Percentiles rank a stretch among this genome's conserved stretches.
Evolutionary conservation across 2,797 vertebrate genomes (phyloP).

Genomic region (Threskiornis aethiopicus): DNA sequence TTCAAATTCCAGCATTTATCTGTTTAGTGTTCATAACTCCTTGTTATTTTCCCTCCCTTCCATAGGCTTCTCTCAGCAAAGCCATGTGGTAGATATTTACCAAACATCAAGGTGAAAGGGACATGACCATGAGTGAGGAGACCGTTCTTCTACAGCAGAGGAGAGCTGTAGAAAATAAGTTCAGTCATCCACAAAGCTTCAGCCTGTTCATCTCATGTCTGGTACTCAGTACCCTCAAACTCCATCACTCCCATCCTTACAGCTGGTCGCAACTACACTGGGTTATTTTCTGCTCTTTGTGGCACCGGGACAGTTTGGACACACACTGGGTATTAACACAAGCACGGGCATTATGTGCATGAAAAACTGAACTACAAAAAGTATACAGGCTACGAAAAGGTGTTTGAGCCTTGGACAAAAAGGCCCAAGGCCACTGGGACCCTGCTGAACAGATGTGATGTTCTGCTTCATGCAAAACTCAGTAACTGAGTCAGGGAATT

Average conservation of each 20-base stretch:
- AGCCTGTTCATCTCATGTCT: background rate
- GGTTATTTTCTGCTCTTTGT: background rate
- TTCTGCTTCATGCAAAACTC: background rate
- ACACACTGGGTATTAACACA: background rate
- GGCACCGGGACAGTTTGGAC: background rate
- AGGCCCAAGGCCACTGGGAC: background rate
- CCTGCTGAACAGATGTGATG: background rate
- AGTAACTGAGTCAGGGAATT: background rate
- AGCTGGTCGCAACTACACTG: background rate
- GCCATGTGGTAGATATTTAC: background rate
- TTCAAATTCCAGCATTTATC: background rate
- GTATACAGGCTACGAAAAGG: background rate
- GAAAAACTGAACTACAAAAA: background rate
- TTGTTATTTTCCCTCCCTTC: background rate
- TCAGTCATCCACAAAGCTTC: background rate
- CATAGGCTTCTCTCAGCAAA: background rate
- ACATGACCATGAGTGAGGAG: background rate
- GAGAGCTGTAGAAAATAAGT: background rate
- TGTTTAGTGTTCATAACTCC: background rate
- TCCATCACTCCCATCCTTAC: background rate
- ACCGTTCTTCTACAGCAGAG: background rate
- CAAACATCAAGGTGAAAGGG: background rate
- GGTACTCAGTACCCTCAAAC: fast-evolving
- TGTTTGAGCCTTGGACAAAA: background rate
- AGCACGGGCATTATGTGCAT: fast-evolving